Conservation (phyloP, 2,797 vertebrate species). For the Dallia pectoralis region DNA sequence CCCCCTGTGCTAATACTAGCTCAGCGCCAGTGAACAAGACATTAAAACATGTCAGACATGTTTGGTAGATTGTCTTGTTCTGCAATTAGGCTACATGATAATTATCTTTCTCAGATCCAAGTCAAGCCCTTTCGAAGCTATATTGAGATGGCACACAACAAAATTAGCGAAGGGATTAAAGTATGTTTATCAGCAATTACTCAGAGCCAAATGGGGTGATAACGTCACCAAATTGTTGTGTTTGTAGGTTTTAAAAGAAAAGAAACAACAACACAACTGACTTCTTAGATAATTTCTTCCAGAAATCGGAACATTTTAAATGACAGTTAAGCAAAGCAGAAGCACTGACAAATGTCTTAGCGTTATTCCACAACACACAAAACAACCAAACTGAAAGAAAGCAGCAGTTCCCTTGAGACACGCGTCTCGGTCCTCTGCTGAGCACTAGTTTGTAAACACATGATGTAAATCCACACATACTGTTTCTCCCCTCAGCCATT, state of each 20-base stretch:
- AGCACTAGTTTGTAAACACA: not conserved
- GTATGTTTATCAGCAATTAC: not conserved
- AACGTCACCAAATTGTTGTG: not conserved
- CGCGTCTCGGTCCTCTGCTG: not conserved
- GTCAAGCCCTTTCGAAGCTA: not conserved
- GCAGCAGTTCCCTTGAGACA: too few relatives aligned
- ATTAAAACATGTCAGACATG: not conserved
- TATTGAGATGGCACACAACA: not conserved
- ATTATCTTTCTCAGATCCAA: conserved; percentile 2
- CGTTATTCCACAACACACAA: not conserved
- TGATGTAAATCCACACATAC: not conserved
- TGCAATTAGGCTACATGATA: not conserved
- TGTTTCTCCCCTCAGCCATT: not conserved
- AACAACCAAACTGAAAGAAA: not conserved
- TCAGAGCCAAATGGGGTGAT: not conserved
- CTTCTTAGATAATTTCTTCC: not conserved
- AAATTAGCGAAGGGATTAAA: not conserved
- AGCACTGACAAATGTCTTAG: not conserved
- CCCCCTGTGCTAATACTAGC: not conserved
- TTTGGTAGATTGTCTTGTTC: not conserved
- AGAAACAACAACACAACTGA: not conserved
- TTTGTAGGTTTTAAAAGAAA: not conserved
- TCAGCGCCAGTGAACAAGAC: not conserved
- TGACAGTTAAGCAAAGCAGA: not conserved
- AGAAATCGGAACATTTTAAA: not conserved